Percentiles rank a stretch among this genome's conserved stretches.
These are phyloP conservation scores for Babyrousa celebensis DNA, from an alignment of 2,797 vertebrate genomes.

Conservation along the genomic window DNA sequence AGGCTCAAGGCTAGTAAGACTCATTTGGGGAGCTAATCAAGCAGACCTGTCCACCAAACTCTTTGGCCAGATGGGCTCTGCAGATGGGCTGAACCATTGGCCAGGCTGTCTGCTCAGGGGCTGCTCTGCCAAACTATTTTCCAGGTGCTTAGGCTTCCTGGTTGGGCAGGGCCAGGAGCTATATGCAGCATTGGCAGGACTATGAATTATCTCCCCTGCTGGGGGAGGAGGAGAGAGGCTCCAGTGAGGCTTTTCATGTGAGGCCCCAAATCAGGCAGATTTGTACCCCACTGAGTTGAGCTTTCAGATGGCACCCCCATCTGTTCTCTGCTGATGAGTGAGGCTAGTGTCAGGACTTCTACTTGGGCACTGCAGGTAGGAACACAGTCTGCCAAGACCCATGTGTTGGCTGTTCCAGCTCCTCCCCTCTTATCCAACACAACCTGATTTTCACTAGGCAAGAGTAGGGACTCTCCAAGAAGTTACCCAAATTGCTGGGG, in stretches of 20 bases:
- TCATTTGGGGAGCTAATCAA: not conserved
- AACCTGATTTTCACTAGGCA: not conserved
- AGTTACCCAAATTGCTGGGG: not conserved
- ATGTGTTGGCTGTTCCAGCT: not conserved
- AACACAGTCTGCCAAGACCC: not conserved
- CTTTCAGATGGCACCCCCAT: not conserved
- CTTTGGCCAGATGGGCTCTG: not conserved
- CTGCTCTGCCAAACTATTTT: not conserved
- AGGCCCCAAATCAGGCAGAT: not conserved
- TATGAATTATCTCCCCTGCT: not conserved
- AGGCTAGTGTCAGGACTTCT: not conserved
- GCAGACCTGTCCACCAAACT: not conserved
- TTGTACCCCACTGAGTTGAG: not conserved
- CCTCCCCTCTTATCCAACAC: not conserved
- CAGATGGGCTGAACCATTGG: not conserved
- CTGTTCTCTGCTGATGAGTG: not conserved
- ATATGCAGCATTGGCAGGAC: no score
- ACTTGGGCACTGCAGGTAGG: not conserved
- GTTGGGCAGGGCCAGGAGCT: not conserved
- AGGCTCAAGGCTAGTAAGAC: not conserved
- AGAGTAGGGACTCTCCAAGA: not conserved
- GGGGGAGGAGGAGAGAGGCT: not conserved
- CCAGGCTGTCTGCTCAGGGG: not conserved
- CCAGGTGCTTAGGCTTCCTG: not conserved
- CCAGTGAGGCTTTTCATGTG: not conserved